Percentiles rank a stretch among this genome's conserved stretches.
Evolutionary conservation across 1,140 invertebrate species (phyloP).

Genomic region (Musca domestica): DNA sequence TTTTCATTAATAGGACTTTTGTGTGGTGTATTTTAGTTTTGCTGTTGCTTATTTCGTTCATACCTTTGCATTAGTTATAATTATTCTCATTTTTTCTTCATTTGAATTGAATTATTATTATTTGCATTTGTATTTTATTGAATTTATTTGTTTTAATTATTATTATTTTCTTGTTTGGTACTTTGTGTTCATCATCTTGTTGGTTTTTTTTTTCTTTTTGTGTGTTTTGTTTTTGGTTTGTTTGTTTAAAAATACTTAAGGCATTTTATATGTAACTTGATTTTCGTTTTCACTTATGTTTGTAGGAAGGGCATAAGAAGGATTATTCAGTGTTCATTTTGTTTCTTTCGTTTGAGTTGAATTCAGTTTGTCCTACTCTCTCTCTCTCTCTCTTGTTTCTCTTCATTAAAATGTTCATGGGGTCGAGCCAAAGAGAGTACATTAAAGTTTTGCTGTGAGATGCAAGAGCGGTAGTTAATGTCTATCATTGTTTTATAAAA

Average conservation of each 20-base stretch:
- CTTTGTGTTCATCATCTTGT: not conserved
- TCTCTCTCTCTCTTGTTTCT: not conserved
- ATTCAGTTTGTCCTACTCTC: not conserved
- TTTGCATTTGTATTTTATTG: not conserved
- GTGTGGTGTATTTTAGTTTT: not conserved
- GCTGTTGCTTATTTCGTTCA: not conserved
- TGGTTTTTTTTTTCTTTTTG: not conserved
- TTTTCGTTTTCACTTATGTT: slow-evolving; percentile 24
- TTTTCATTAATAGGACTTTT: not conserved
- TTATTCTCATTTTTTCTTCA: no score
- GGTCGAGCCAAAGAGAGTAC: no score
- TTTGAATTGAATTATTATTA: no score
- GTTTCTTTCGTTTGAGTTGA: not conserved
- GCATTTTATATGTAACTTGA: slow-evolving; percentile 22
- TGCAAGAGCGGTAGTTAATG: no score
- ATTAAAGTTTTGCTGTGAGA: no score
- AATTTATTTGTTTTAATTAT: not conserved
- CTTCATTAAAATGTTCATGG: no score
- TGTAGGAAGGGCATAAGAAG: slow-evolving; percentile 18
- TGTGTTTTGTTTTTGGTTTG: not conserved
- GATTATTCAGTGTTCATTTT: slow-evolving; percentile 5
- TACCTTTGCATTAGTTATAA: not conserved
- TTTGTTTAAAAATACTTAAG: slow-evolving; percentile 23
- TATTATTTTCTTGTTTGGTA: slow-evolving; percentile 15
- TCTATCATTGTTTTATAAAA: no score